A percentile compares a stretch with the other conserved stretches of the same genome.
Conservation (phyloP, 1,140 invertebrate genomes). For the Microplitis mediator region DNA sequence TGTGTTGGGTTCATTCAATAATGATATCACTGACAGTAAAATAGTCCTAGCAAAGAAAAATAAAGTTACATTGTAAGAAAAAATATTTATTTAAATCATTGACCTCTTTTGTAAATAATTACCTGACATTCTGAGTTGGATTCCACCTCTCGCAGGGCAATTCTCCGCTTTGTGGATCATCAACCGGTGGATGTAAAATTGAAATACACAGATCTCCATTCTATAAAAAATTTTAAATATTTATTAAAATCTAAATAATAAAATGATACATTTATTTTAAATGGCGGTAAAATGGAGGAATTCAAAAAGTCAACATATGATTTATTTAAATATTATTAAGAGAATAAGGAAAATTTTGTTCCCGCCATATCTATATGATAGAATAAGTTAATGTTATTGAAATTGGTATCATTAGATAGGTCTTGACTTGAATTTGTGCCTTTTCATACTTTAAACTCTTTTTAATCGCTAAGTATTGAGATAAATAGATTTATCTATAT, state of each 20-base stretch:
- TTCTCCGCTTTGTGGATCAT: slow-evolving; percentile 98
- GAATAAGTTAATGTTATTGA: no score
- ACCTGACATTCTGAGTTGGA: slow-evolving; percentile 97
- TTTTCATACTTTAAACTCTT: no score
- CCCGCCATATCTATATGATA: no score
- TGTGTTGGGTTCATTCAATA: slow-evolving; percentile 99
- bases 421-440: no score
- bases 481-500: no score
- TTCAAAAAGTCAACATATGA: no score
- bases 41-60: slow-evolving; percentile 81
- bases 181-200: slow-evolving; percentile 97
- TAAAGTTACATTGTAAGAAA: slow-evolving; percentile 28
- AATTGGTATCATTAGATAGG: no score
- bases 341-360: no score
- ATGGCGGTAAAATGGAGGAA: no score
- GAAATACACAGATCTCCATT: slow-evolving; percentile 99
- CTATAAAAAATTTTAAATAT: slow-evolving; percentile 67
- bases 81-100: not conserved
- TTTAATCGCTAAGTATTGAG: no score
- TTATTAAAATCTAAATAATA: slow-evolving; percentile 11
- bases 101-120: slow-evolving; percentile 43
- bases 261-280: not conserved
- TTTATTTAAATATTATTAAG: no score
- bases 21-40: slow-evolving; percentile 95
- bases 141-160: slow-evolving; percentile 99